phyloP scores from a whole-genome alignment of 2,888 invertebrate species.

The Falcaria lacertinaria region DNA sequence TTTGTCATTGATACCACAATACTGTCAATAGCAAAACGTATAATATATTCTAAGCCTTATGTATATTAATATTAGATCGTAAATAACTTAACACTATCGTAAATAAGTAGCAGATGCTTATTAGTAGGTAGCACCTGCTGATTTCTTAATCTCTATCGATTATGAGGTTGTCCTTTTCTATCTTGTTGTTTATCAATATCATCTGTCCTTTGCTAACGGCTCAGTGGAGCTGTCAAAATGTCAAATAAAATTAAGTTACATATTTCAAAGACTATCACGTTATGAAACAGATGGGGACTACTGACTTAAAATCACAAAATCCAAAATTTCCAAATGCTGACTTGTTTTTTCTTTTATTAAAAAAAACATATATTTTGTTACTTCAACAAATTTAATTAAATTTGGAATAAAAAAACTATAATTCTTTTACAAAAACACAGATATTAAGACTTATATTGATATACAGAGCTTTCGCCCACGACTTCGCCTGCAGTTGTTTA shows the following conservation, averaged over 20 bases:
- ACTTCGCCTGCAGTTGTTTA: too few relatives aligned
- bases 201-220: slow-evolving; percentile 23
- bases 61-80: background rate
- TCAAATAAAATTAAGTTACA: slow-evolving; percentile 43
- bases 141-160: slow-evolving; percentile 32
- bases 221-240: slow-evolving; percentile 42
- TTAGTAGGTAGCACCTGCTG: slow-evolving; percentile 24
- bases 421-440: too few relatives aligned
- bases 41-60: background rate
- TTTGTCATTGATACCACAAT: too few relatives aligned
- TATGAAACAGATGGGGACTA: slow-evolving; percentile 3
- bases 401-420: too few relatives aligned
- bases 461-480: too few relatives aligned
- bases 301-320: too few relatives aligned
- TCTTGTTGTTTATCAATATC: slow-evolving; percentile 17
- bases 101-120: slow-evolving; percentile 4
- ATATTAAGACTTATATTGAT: too few relatives aligned
- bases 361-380: too few relatives aligned
- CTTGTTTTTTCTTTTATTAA: too few relatives aligned
- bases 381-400: too few relatives aligned
- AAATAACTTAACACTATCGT: background rate
- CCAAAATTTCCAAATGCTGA: too few relatives aligned
- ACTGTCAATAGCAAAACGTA: too few relatives aligned
- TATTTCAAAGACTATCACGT: slow-evolving; percentile 27
- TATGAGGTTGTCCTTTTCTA: slow-evolving; percentile 16